Conservation (phyloP, 2,113 vertebrate species). For the Xenus cinereus region DNA sequence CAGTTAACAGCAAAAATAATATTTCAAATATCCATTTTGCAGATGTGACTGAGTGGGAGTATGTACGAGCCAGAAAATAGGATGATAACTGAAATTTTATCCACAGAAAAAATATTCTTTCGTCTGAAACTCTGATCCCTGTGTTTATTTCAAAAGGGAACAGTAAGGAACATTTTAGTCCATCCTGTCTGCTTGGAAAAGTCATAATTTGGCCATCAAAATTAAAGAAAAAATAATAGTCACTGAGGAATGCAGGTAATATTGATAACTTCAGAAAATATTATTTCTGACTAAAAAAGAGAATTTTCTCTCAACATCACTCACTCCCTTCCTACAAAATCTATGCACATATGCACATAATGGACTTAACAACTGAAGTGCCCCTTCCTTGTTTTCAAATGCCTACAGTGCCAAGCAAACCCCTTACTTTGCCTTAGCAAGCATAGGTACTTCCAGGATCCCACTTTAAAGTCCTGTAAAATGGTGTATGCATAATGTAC, state of each 20-base stretch:
- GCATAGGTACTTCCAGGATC: neutral
- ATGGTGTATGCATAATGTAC: neutral
- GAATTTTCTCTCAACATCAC: neutral
- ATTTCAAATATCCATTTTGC: neutral
- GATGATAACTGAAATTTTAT: neutral
- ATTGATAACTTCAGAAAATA: neutral
- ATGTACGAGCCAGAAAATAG: neutral
- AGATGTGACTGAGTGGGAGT: neutral
- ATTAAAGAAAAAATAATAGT: neutral
- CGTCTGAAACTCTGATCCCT: neutral
- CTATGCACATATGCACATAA: neutral
- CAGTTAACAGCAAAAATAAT: constrained; percentile 11
- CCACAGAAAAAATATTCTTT: neutral
- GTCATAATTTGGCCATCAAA: neutral
- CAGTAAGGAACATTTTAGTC: neutral
- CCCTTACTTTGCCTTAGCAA: neutral
- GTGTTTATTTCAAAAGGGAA: neutral
- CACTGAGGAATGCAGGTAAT: neutral
- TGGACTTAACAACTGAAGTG: neutral
- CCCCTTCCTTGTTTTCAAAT: neutral
- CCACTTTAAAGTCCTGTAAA: neutral
- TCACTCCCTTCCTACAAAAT: neutral
- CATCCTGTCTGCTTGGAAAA: rapidly evolving
- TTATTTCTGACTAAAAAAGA: neutral
- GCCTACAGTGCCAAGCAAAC: neutral